phyloP scores from a whole-genome alignment of 2,888 invertebrate genomes.

The Drosophila macrothrix region DNA sequence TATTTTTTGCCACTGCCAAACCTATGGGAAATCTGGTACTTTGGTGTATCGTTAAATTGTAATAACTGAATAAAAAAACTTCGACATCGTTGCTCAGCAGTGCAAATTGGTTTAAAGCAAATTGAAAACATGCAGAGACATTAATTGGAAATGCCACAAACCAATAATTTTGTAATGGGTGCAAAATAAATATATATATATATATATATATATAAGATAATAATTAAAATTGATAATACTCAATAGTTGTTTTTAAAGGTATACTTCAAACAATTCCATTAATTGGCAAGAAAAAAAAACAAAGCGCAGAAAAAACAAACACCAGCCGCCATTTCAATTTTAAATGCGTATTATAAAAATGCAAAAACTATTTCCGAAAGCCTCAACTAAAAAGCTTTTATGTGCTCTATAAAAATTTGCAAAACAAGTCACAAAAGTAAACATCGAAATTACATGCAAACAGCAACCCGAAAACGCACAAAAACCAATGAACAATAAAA shows the following conservation, averaged over 20 bases:
- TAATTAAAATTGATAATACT: slow-evolving; percentile 54
- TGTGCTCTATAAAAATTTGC: slow-evolving; percentile 67
- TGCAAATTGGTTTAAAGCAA: slow-evolving; percentile 52
- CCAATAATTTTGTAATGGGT: slow-evolving; percentile 28
- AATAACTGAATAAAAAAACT: slow-evolving; percentile 37
- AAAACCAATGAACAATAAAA: slow-evolving; percentile 17
- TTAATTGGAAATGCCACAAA: slow-evolving; percentile 59
- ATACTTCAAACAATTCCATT: slow-evolving; percentile 66
- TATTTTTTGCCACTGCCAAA: slow-evolving; percentile 7
- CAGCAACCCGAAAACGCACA: slow-evolving; percentile 25
- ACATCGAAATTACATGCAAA: slow-evolving; percentile 52
- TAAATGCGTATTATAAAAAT: slow-evolving; percentile 44
- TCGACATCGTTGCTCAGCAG: slow-evolving; percentile 19
- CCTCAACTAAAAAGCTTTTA: slow-evolving; percentile 62
- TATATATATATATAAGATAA: slow-evolving; percentile 34
- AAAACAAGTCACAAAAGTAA: slow-evolving; percentile 70
- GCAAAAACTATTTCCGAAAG: slow-evolving; percentile 23
- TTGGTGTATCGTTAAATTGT: slow-evolving; percentile 11
- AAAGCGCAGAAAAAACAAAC: slow-evolving; percentile 11
- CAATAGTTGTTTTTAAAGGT: slow-evolving; percentile 58
- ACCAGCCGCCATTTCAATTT: slow-evolving; percentile 24
- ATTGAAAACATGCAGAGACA: slow-evolving; percentile 51
- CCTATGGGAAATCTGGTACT: slow-evolving; percentile 22
- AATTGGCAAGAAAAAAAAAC: slow-evolving; percentile 64
- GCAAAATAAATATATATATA: slow-evolving; percentile 4